Evolutionary conservation across 2,113 vertebrate species (phyloP), one percentile per base, ranked within the genome.

Genomic region (Damaliscus lunatus): DNA sequence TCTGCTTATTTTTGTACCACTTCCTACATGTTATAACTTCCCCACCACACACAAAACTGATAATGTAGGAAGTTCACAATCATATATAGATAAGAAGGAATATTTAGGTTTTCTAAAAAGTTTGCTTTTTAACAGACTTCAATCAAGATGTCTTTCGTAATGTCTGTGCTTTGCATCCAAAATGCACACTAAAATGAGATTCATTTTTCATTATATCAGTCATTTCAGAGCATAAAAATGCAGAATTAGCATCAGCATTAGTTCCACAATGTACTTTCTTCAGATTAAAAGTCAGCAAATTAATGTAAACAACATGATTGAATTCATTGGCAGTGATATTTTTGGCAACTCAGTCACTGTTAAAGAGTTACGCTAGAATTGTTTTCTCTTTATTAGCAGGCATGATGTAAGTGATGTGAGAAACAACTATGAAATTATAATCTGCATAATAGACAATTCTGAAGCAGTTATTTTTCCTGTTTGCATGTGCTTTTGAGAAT

Each of bases 201-300:
- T 98, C 80, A 91, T 97, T 98, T 98, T 98, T 97, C 87, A 94
- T 94, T 88, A 71, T 97, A 55, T 92, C 84, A 89, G 97, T 98
- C 80, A 98, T 99, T 98, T 98, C 94, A 98, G 93, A 98, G 96
- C 96, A 96, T 31, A 98, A 97, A 98, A 98, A 98, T 98, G 50
- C 57, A 98, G 93, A 99, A 98, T 98, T 98, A 98, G 57, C 92
- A 98, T 98, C 96, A 98, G 90, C 92, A 98, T 99, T 98, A 99
- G 97, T 98, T 99, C 97, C 98, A 98, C 96, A 98, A 96, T 90
- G 55, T 98, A 96, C 96, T 98, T 97, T 98, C 94, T 95, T 96
- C 96, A 98, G 89, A 98, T 98, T 98, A 97, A 98, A 98, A 98
- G 96, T 98, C 94, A 98, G 94, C 97, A 98, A 97, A 98, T 98